Percentiles rank a stretch among this genome's conserved stretches.
phyloP scores from a whole-genome alignment of 2,888 invertebrate genomes.

The Drosophila helvetica region DNA sequence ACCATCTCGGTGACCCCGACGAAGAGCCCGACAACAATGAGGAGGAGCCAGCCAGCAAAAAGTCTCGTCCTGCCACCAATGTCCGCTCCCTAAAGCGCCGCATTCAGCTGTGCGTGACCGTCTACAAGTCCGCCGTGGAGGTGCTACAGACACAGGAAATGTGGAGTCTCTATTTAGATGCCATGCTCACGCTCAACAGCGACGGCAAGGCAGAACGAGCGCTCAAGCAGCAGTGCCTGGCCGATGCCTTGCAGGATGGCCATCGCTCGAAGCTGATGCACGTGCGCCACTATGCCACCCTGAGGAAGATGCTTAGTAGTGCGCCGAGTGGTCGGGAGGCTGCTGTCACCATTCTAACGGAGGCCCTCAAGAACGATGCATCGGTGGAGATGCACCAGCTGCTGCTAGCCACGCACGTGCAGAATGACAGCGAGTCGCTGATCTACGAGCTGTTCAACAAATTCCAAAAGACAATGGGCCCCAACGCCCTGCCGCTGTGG shows the following conservation, averaged over 20 bases:
- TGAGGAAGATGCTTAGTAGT: conserved; percentile 66
- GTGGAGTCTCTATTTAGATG: conserved; percentile 86
- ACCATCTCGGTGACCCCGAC: conserved; percentile 66
- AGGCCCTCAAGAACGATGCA: conserved; percentile 84
- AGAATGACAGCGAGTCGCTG: conserved; percentile 82
- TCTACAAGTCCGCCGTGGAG: conserved; percentile 85
- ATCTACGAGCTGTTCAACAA: conserved; percentile 83
- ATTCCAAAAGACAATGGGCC: conserved; percentile 60
- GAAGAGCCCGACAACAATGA: conserved; percentile 38
- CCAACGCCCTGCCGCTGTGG: conserved; percentile 73
- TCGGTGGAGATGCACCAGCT: conserved; percentile 84
- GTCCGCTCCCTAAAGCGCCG: conserved; percentile 81
- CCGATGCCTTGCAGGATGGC: conserved; percentile 85
- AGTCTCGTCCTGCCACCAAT: conserved; percentile 17
- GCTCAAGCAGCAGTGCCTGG: conserved; percentile 85
- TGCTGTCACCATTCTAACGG: conserved; percentile 75
- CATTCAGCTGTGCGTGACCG: conserved; percentile 84
- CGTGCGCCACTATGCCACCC: conserved; percentile 84
- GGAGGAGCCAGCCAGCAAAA: conserved; percentile 46
- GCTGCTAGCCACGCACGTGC: conserved; percentile 84
- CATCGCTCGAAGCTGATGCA: conserved; percentile 84
- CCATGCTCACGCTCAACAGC: conserved; percentile 85
- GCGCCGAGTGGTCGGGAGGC: conserved; percentile 51
- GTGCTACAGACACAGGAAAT: conserved; percentile 85
- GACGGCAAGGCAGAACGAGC: conserved; percentile 84